Base-by-base conservation (phyloP, 2,113 vertebrate genomes). In the Cyphomyrus plagiostoma region DNA sequence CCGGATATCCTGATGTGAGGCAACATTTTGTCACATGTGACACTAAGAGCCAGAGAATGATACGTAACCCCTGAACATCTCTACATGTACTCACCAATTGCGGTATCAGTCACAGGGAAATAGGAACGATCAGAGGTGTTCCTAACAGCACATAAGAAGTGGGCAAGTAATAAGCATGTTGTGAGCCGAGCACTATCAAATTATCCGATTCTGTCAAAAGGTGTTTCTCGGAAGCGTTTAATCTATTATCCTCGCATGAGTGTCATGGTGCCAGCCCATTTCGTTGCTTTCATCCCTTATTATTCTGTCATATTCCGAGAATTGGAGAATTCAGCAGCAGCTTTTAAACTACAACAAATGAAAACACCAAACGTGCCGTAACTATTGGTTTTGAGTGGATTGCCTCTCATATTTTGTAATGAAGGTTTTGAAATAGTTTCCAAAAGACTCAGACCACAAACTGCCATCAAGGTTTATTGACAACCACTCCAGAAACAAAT, bases 11-110 rank as follows among this genome's bases (percentile, higher is more conserved):
- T 7, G 49, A 83, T 3, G 50, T 58, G 42, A 66, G 56, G 42
- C 80, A 66, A 26, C 23, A 30, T 86, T 84, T 85, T 85, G 89
- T 89, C 52, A 85, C n/a, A 35, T 58, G 42, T 70, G 82, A 84
- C 88, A 58, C 74, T 53, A 89, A 82, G 74, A 89, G 80, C n/a
- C 83, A 62, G 26, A 26, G 15, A 50, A 0, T 62, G 56, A 70
- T 70, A 89, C 50, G 30, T 6, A 62, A 15, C 82, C 49, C 48
- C 23, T 89, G 62, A 89, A 58, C 83, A 26, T 30, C 56, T 66
- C 45, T 39, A 48, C 48, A 26, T 52, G 74, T 42, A 89, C 11
- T 26, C 89, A 11, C 48, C 19, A 26, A n/a, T 26, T 66, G 52
- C 19, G 4, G n/a, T 46, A 85, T 66, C n/a, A 49, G 35, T 86